These are phyloP conservation scores for Chascanopsetta lugubris DNA, from an alignment of 2,113 vertebrate genomes.

Conservation along the genomic window DNA sequence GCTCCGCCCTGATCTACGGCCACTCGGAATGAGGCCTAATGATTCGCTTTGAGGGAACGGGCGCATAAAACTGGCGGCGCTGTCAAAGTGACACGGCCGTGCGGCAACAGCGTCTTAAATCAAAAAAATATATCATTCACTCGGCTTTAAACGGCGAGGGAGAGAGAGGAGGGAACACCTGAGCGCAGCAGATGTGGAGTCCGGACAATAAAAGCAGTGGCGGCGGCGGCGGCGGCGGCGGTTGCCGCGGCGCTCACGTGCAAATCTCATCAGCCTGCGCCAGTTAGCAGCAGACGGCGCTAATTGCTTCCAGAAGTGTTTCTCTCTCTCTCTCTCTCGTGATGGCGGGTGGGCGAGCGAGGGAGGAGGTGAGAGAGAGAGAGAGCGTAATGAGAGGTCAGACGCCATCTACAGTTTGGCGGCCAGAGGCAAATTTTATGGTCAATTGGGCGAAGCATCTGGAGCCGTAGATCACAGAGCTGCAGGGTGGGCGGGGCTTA, in stretches of 20 bases:
- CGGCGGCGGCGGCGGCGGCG: conserved; percentile 79
- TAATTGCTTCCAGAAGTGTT: conserved; percentile 97
- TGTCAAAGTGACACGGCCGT: conserved; percentile 56
- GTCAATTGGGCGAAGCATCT: conserved; percentile 97
- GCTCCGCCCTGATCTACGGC: conserved; percentile 52
- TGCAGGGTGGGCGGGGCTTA: conserved; percentile 80
- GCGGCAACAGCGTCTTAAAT: conserved; percentile 54
- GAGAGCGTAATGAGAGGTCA: conserved; percentile 82
- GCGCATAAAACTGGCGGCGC: conserved; percentile 40
- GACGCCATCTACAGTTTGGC: conserved; percentile 83
- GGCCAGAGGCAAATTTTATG: conserved; percentile 93
- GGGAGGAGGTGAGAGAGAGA: conserved; percentile 35
- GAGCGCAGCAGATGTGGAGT: conserved; percentile 89
- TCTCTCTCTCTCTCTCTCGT: conserved; percentile 76
- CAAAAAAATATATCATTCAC: conserved; percentile 30
- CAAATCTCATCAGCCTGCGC: conserved; percentile 89
- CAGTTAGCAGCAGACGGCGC: conserved; percentile 87
- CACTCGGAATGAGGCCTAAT: conserved; percentile 64
- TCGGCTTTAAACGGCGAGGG: conserved; percentile 42
- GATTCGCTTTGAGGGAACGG: conserved; percentile 46
- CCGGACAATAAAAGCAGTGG: conserved; percentile 83
- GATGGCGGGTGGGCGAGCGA: conserved; percentile 56
- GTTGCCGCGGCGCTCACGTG: conserved; percentile 89
- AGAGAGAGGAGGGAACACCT: conserved; percentile 83
- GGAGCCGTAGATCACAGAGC: conserved; percentile 89